These are phyloP conservation scores for Natrix natrix DNA, from an alignment of 2,797 vertebrate genomes.

Conservation along the genomic window DNA sequence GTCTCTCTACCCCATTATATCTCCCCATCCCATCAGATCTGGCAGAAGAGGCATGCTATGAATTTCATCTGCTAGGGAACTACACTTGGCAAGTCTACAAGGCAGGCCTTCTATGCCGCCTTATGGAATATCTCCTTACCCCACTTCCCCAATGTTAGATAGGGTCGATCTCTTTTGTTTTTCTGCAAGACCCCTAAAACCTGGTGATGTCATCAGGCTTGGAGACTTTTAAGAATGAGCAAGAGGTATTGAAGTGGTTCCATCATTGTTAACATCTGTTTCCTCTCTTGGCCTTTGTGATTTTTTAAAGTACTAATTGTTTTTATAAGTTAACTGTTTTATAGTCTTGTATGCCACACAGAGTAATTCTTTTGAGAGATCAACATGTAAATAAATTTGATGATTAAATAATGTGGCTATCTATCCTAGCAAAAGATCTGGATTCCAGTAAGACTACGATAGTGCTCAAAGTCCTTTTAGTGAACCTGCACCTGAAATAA, in stretches of 20 bases:
- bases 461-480: slow-evolving; percentile 4
- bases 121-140: neutral
- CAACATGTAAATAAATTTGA: neutral
- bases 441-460: neutral
- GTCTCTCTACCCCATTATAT: neutral
- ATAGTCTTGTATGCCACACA: neutral
- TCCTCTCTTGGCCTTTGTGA: neutral
- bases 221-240: neutral
- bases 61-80: neutral
- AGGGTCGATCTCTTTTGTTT: neutral
- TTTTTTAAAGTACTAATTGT: neutral
- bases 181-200: neutral
- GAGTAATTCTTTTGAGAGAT: neutral
- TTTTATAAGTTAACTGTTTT: neutral
- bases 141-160: neutral
- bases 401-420: slow-evolving; percentile 31
- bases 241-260: neutral
- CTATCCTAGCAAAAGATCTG: slow-evolving; percentile 32
- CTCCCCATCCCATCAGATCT: neutral
- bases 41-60: neutral
- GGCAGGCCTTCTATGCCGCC: neutral
- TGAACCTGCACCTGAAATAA: neutral
- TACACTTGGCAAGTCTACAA: neutral
- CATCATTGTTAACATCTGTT: neutral
- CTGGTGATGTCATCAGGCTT: neutral